Evolutionary conservation across 2,797 vertebrate genomes (phyloP), one percentile per base, ranked within the genome.

Genomic region (Gymnoscopelus braueri): DNA sequence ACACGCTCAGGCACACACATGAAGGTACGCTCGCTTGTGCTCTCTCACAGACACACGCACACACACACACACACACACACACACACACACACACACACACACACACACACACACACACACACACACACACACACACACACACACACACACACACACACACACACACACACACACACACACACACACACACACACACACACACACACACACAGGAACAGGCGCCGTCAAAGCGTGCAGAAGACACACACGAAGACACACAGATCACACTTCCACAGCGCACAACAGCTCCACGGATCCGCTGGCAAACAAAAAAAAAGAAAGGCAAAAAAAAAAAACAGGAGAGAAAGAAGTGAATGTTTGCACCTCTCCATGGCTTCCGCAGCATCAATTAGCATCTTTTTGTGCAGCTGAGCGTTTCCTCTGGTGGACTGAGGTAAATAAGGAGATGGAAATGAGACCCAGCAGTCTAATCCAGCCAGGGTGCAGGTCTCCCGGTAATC

Each of bases 401-500:
- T 91, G 89, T 91, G 89, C 88, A 91, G 90, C 84, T 90, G 89
- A 88, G 91, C 81, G 65, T 90, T 89, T 88, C 89, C 87, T 91
- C 88, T 84, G 75, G 88, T 88, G 88, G 67, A 84, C 79, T 80
- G 32, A 77, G 78, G 88, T 92, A 91, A 89, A 90, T 90, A 88
- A 89, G 87, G 81, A 91, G 75, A 89, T 89, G 88, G 87, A 92
- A 91, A 92, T 88, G 77, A 91, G 87, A 87, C 88, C 85, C 90
- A 15, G 88, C 79, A 70, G 84, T 90, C 83, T 93, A 93, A 94
- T 93, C 92, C 92, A 92, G 91, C 89, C 80, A 86, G 87, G 91
- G 91, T 92, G 89, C 90, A 91, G 90, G 87, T 91, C 90, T 91
- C 83, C 82, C 80, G 85, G 82, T 93, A 94, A 94, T 92, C 92